Evolutionary conservation across 2,888 invertebrate genomes (phyloP), one percentile per base, ranked within the genome.

Genomic region (Eupithecia insigniata): DNA sequence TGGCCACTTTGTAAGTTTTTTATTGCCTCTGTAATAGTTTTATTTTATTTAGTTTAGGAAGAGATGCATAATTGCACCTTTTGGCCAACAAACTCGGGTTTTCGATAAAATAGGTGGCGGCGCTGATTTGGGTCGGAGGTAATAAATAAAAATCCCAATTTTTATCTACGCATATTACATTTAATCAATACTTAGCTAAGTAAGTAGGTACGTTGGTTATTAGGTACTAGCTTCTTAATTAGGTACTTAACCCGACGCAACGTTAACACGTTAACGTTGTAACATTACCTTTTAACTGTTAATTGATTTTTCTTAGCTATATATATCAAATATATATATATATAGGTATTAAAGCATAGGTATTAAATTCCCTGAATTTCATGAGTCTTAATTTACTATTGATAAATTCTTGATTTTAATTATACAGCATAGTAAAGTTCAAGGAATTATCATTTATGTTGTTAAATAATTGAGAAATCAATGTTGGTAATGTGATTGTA

Each of bases 251-350:
- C 26, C 55, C 4, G 26, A 55, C 26, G 55, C 4, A 14, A 55
- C 26, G 55, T 55, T 55, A 26, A 26, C 26, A 26, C 22, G 26
- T 55, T 55, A 55, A 55, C 55, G 14, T 51, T 7, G 22, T 55
- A 55, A 55, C 55, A 55, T 22, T 51, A 12, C 55, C 26, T 26
- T 14, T 55, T 55, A 55, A 55, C 55, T 55, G 55, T 26, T 55
- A 26, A 55, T 55, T 26, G 55, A 12, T 55, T 55, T 55, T 55
- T 55, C 10, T 22, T 55, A 55, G 12, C 12, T 55, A 26, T 26
- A 12, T 26, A 4, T 22, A n/a, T n/a, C n/a, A n/a, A n/a, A n/a
- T n/a, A n/a, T n/a, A n/a, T n/a, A n/a, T n/a, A 43, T n/a, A 16
- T 2, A 7, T 36, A 39, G 34, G 39, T 39, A 43, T 43, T 43